Evolutionary conservation across 1,140 invertebrate species (phyloP).

Genomic region (Papilio aristodemus): DNA sequence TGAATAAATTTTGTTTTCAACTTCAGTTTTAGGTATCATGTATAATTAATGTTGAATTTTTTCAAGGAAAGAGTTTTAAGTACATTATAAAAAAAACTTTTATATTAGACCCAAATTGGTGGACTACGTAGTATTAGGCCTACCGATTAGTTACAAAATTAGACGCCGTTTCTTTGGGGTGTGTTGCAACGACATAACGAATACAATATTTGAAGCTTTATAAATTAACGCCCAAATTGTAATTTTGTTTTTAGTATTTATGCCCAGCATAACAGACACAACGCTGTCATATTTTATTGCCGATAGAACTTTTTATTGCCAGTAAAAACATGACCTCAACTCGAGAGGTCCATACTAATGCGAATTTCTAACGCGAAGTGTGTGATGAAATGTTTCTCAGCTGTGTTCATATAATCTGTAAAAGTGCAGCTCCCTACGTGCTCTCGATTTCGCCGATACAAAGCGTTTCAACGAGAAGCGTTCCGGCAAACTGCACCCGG

Average conservation of each 20-base stretch:
- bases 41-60: slow-evolving; percentile 5
- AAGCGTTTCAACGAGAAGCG: slow-evolving; percentile 2
- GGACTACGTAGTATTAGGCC: too few species aligned
- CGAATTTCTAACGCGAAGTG: background rate
- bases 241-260: too few species aligned
- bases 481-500: slow-evolving; percentile 1
- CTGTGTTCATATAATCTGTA: background rate
- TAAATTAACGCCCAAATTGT: too few species aligned
- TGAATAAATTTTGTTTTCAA: background rate
- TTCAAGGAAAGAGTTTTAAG: background rate
- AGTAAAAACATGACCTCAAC: too few species aligned
- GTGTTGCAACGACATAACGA: too few species aligned
- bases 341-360: background rate
- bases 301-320: too few species aligned
- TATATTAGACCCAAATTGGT: too few species aligned
- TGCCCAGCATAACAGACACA: too few species aligned
- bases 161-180: too few species aligned
- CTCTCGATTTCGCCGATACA: slow-evolving; percentile 8
- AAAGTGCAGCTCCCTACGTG: slow-evolving; percentile 12
- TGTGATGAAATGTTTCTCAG: background rate
- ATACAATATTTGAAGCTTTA: too few species aligned
- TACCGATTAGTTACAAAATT: too few species aligned
- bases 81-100: background rate
- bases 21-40: slow-evolving; percentile 1
- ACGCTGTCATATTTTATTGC: too few species aligned